phyloP scores from a whole-genome alignment of 2,113 vertebrate species.

The Dasyornis broadbenti region DNA sequence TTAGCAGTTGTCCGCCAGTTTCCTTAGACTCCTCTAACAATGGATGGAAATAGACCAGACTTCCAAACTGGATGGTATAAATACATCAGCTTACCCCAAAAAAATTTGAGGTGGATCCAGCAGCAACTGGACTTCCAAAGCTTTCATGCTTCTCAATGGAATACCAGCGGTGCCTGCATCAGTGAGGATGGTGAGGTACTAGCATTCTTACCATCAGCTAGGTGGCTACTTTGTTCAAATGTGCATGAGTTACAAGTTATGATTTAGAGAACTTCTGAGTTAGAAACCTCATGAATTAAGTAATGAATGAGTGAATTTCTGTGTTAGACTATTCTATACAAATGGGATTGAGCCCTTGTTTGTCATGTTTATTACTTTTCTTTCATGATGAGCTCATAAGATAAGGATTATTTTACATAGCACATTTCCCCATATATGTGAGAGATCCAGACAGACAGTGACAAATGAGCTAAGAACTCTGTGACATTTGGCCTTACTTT shows the following conservation, averaged over 20 bases:
- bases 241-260: neutral
- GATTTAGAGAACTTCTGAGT: neutral
- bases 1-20: too few relatives aligned
- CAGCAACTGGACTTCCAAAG: neutral
- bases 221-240: neutral
- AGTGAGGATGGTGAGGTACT: neutral
- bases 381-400: neutral
- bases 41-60: neutral
- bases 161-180: neutral
- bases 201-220: neutral
- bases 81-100: neutral
- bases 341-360: neutral
- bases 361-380: neutral
- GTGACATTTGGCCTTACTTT: neutral
- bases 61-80: neutral
- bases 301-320: neutral
- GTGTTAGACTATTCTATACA: neutral
- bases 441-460: neutral
- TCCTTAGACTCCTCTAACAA: neutral
- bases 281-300: neutral
- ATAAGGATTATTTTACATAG: neutral
- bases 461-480: neutral
- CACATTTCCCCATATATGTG: rapidly evolving
- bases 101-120: neutral
- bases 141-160: neutral